A percentile compares a stretch with the other conserved stretches of the same genome.
Conservation (phyloP, 2,797 vertebrate genomes). For the Enteromius argenteus region DNA sequence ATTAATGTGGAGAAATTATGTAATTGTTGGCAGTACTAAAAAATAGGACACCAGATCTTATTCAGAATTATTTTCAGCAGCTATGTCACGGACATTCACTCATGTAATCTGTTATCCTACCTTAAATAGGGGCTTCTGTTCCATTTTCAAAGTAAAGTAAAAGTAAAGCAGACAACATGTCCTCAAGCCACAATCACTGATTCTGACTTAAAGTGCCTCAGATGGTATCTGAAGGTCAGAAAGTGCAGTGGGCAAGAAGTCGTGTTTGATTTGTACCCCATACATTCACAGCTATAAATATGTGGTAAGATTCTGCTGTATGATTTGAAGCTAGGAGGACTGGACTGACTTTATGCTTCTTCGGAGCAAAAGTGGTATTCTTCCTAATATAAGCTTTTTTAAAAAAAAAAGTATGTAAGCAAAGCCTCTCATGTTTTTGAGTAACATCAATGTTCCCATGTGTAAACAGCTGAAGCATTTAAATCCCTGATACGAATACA, state of each 20-base stretch:
- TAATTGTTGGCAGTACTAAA: neutral
- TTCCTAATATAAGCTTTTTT: neutral
- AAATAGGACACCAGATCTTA: neutral
- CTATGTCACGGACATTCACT: neutral
- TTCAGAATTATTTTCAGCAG: neutral
- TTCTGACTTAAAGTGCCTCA: constrained; percentile 13
- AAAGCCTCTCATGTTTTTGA: neutral
- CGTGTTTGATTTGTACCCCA: neutral
- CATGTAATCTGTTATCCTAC: neutral
- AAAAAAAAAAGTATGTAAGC: neutral
- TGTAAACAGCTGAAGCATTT: neutral
- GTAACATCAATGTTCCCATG: neutral
- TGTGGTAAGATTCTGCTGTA: neutral
- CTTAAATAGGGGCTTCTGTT: neutral
- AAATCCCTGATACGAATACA: neutral
- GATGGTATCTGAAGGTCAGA: constrained; percentile 1
- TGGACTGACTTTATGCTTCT: neutral
- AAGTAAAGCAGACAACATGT: neutral
- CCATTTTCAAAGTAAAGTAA: neutral
- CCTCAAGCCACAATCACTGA: constrained; percentile 16
- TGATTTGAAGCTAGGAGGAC: neutral
- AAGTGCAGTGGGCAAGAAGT: neutral
- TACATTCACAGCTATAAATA: neutral
- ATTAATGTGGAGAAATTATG: neutral
- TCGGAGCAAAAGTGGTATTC: neutral